Conservation (phyloP, 2,888 invertebrate species). For the Cheilosia impressa region DNA sequence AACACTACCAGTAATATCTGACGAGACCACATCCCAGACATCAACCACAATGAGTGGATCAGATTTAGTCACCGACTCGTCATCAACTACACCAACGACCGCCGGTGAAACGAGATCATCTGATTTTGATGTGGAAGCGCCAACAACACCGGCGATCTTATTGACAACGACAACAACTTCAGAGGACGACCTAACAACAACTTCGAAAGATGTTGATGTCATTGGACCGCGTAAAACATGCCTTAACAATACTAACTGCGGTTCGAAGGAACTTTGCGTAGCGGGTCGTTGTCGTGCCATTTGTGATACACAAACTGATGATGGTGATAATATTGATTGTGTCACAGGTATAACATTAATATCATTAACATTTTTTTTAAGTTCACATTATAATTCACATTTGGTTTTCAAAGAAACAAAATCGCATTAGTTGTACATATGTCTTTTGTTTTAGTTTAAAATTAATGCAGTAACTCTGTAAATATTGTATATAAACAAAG, state of each 20-base stretch:
- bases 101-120: constrained; percentile 67
- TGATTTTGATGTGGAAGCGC: constrained; percentile 43
- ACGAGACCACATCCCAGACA: constrained; percentile 57
- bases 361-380: constrained; percentile 58
- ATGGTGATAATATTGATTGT: constrained; percentile 78
- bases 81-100: constrained; percentile 58
- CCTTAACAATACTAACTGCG: constrained; percentile 86
- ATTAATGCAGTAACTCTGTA: constrained; percentile 56
- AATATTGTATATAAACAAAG: constrained; percentile 65
- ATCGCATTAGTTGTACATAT: constrained; percentile 57
- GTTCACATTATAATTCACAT: constrained; percentile 52
- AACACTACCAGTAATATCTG: constrained; percentile 62
- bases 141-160: constrained; percentile 65
- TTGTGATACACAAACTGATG: constrained; percentile 77
- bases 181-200: constrained; percentile 76
- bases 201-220: constrained; percentile 76
- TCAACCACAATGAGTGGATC: constrained; percentile 63
- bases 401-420: constrained; percentile 21
- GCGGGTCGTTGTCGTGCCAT: constrained; percentile 85
- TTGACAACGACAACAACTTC: constrained; percentile 76
- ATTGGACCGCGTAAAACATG: constrained; percentile 84
- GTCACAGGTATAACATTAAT: constrained; percentile 81
- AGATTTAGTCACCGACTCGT: constrained; percentile 35
- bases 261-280: constrained; percentile 86
- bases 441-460: constrained; percentile 39